Percentiles rank a stretch among this genome's conserved stretches.
Conservation (phyloP, 2,888 invertebrate species). For the Pristionchus entomophagus region DNA sequence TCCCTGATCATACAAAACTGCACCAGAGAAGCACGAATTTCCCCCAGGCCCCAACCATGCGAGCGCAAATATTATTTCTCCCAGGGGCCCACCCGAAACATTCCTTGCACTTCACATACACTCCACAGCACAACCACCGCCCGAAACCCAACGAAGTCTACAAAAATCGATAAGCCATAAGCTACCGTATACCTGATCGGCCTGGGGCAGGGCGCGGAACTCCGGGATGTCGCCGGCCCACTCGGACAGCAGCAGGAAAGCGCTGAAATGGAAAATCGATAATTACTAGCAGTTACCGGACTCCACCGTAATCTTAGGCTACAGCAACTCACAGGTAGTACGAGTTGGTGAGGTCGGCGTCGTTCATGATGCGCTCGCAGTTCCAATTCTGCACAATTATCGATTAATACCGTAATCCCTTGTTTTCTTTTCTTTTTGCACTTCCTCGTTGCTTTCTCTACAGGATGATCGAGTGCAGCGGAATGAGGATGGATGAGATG, state of each 20-base stretch:
- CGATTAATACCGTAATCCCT: not conserved
- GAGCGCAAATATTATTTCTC: not conserved
- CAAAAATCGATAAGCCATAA: not conserved
- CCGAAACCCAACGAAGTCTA: not conserved
- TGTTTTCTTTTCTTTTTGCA: not conserved
- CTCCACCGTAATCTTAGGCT: not conserved
- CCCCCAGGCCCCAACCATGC: not conserved
- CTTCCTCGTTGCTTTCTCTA: not conserved
- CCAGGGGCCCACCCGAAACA: too few relatives aligned
- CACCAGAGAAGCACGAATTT: not conserved
- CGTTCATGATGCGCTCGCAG: conserved; percentile 64
- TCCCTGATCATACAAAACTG: not conserved
- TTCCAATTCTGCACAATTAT: conserved; percentile 57
- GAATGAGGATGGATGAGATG: not conserved
- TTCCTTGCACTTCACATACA: too few relatives aligned
- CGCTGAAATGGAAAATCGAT: conserved; percentile 48
- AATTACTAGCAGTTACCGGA: not conserved
- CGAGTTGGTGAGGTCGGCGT: conserved; percentile 59
- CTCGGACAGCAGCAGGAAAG: conserved; percentile 66
- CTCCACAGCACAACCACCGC: too few relatives aligned
- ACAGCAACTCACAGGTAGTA: conserved; percentile 55
- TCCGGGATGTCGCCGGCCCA: conserved; percentile 69
- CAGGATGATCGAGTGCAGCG: not conserved
- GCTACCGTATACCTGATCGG: conserved; percentile 59
- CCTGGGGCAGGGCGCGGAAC: conserved; percentile 59